Base-by-base conservation (phyloP, 2,797 vertebrate genomes). In the Huso huso region DNA sequence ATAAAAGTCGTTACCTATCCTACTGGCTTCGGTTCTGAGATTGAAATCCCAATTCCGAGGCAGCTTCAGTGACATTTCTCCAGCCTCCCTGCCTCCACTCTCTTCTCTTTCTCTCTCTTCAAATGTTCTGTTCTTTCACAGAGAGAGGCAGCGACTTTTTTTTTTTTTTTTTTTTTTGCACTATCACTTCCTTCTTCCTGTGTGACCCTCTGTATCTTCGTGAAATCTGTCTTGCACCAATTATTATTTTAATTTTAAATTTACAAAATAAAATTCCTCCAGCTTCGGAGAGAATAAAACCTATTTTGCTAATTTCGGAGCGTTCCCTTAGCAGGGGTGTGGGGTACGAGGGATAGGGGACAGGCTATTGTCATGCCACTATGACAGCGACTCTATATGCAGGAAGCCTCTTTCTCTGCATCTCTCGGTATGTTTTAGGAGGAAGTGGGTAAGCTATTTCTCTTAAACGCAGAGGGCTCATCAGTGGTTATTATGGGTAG, bases 21-120 rank as follows among this genome's bases (percentile, higher is more conserved):
- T 93, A 2, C 81, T 74, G 59, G 91, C 81, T 64, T 98, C 95
- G 68, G 77, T 74, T 77, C 91, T 94, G 79, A 93, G 80, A 88
- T 87, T 90, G 87, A 99, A 97, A 74, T 98, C 96, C 96, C 96
- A 98, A 82, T 84, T 92, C 73, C 93, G 90, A 64, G 93, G 93
- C 77, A 98, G 82, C 81, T 95, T 98, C 66, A 98, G 87, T 78
- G 96, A 99, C 96, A 99, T 99, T 59, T 72, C 81, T 75, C 70
- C 65, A 2, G 6, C 23, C 12, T 18, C 37, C 52, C 52, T 37
- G 15, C 6, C 6, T 13, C n/a, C 49, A 7, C 13, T 49, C 23
- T 37, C 23, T 37, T 37, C 23, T 37, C 15, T 18, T 18, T 18
- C 15, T 18, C 15, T 18, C 15, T 18, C 15, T 18, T 18, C 23